These are phyloP conservation scores for Eulemur rubriventer DNA, from an alignment of 2,797 vertebrate genomes.

Conservation along the genomic window DNA sequence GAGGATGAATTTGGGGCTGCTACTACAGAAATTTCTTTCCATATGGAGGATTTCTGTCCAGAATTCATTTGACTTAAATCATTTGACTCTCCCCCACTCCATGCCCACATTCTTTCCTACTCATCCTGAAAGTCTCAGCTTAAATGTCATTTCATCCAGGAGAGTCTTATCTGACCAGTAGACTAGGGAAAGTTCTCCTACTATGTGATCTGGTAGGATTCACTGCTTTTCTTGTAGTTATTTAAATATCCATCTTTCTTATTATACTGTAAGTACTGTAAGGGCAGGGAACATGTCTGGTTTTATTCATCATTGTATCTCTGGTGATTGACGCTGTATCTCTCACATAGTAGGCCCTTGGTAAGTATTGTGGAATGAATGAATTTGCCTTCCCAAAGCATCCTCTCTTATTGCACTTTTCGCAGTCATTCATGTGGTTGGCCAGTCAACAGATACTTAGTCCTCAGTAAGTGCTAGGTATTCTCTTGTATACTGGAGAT, in stretches of 20 bases:
- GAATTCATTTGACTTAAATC: conserved; percentile 24
- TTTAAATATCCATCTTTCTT: conserved; percentile 42
- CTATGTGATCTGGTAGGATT: not conserved
- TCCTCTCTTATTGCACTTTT: not conserved
- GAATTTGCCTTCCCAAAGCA: not conserved
- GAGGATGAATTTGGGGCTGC: not conserved
- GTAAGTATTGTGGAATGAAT: conserved; percentile 23
- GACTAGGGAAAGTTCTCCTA: not conserved
- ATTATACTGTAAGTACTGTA: not conserved
- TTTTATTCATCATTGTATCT: conserved; percentile 18
- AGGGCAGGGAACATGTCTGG: not conserved
- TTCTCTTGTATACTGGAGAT: not conserved
- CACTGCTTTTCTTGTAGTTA: not conserved
- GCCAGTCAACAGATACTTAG: not conserved
- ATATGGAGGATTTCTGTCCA: conserved; percentile 10
- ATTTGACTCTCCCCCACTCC: not conserved
- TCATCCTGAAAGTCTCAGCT: not conserved
- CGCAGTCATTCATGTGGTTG: not conserved
- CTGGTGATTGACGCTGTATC: not conserved
- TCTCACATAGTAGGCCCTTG: not conserved
- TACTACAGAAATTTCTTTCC: not conserved
- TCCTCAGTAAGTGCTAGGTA: not conserved
- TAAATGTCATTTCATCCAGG: not conserved
- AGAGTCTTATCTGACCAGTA: not conserved
- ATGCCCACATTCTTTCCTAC: not conserved